Conservation (phyloP, 2,113 vertebrate species). For the Megaleporinus macrocephalus region DNA sequence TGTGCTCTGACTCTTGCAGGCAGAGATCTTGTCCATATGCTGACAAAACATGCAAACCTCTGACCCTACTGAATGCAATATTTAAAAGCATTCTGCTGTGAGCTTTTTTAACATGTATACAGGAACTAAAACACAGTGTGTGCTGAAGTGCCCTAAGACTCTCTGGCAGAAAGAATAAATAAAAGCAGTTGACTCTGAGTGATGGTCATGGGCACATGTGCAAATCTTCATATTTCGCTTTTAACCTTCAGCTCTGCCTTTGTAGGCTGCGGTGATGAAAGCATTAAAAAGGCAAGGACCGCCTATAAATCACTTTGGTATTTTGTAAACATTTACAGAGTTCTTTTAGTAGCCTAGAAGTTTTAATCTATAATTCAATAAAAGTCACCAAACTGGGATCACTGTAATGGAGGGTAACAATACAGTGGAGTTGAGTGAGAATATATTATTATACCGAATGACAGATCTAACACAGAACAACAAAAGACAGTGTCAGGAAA, state of each 20-base stretch:
- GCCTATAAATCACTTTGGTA: constrained; percentile 34
- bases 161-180: constrained; percentile 43
- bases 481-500: constrained; percentile 9
- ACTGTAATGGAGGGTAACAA: constrained; percentile 23
- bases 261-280: constrained; percentile 17
- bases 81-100: constrained; percentile 66
- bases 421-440: constrained; percentile 21
- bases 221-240: constrained; percentile 48
- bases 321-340: constrained; percentile 49
- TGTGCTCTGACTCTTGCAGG: constrained; percentile 61
- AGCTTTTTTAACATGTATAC: constrained; percentile 61
- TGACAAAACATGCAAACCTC: constrained; percentile 70
- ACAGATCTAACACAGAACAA: constrained; percentile 30
- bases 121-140: constrained; percentile 59
- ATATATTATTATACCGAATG: constrained; percentile 32
- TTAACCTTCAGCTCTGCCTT: constrained; percentile 44
- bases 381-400: constrained; percentile 23
- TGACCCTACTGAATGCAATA: constrained; percentile 71
- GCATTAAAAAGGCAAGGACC: constrained; percentile 24
- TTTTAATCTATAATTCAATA: constrained; percentile 46
- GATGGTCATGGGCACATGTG: constrained; percentile 59
- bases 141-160: constrained; percentile 64
- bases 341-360: constrained; percentile 26
- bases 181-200: constrained; percentile 46
- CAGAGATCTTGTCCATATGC: constrained; percentile 67